Evolutionary conservation across 2,113 vertebrate genomes (phyloP), one percentile per base, ranked within the genome.

Genomic region (Cynoglossus semilaevis): DNA sequence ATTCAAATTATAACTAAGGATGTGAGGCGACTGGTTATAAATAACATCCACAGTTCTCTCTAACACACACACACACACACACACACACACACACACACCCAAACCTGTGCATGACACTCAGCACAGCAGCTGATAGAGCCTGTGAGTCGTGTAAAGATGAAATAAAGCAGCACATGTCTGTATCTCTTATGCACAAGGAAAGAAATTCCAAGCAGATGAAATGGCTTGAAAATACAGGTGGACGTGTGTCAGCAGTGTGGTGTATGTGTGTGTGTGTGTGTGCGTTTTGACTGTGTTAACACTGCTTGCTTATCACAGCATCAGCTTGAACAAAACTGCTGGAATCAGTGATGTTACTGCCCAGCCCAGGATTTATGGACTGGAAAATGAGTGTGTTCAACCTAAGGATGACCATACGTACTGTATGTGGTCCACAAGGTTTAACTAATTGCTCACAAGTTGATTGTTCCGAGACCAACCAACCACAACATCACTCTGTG

Each of bases 1-100:
- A 29, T 29, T 29, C 22, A 50, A 46, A 59, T 55, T 19, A 59
- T 58, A 74, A 67, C 76, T 72, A 41, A 80, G 56, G 74, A 58
- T 63, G 63, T 15, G 46, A 63, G 57, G 9, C 49, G 58, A 63
- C 41, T 51, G 58, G 46, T 56, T 70, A 53, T 69, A 70, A 52
- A 78, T 45, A 61, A 56, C 69, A 29, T 29, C 22, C 22, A 35
- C 14, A 8, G 22, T 14, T 15, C 46, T 13, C 46, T 15, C 7
- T 0, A 18, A 9, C 8, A 36, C 1, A 43, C 34, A 9, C 8
- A 36, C 1, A 43, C 13, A 22, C 45, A 47, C 19, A 51, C 41
- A 61, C 9, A 47, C 38, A 41, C 5, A 36, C 58, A 51, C 11
- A 29, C 50, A 53, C 14, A 53, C 36, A 61, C 4, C 40, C 36